These are phyloP conservation scores for Corapipo altera DNA, from an alignment of 2,113 vertebrate species.

Conservation along the genomic window DNA sequence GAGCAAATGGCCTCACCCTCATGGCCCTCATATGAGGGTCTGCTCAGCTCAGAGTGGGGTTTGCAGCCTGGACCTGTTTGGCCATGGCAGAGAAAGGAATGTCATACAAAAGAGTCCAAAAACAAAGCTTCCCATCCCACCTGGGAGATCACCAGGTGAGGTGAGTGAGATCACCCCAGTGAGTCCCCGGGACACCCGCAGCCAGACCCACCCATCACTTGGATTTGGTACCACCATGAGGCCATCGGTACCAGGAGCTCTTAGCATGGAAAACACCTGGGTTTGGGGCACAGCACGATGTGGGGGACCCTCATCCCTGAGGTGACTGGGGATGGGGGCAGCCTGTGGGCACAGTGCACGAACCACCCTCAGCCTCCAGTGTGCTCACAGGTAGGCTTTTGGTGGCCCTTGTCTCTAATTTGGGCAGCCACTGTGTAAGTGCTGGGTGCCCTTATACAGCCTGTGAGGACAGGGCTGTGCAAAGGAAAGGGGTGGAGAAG, in stretches of 20 bases:
- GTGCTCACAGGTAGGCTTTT: neutral
- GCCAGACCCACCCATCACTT: neutral
- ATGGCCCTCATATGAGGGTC: rapidly evolving
- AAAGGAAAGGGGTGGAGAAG: neutral
- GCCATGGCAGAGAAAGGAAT: neutral
- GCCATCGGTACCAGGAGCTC: neutral
- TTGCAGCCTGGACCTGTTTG: neutral
- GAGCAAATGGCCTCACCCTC: neutral
- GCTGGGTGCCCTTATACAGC: neutral
- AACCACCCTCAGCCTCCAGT: neutral
- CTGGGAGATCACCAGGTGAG: neutral
- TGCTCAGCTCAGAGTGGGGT: neutral
- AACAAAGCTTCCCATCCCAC: neutral
- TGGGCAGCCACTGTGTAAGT: neutral
- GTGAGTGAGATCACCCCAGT: neutral
- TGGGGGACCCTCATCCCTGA: neutral
- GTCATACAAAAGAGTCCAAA: rapidly evolving
- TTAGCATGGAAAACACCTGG: neutral
- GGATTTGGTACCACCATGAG: neutral
- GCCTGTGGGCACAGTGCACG: rapidly evolving
- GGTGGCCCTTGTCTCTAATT: neutral
- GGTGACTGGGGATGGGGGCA: too few relatives aligned
- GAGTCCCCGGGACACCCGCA: rapidly evolving
- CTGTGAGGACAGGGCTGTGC: neutral
- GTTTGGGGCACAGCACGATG: neutral